phyloP scores from a whole-genome alignment of 2,113 vertebrate genomes.

The Bungarus multicinctus region DNA sequence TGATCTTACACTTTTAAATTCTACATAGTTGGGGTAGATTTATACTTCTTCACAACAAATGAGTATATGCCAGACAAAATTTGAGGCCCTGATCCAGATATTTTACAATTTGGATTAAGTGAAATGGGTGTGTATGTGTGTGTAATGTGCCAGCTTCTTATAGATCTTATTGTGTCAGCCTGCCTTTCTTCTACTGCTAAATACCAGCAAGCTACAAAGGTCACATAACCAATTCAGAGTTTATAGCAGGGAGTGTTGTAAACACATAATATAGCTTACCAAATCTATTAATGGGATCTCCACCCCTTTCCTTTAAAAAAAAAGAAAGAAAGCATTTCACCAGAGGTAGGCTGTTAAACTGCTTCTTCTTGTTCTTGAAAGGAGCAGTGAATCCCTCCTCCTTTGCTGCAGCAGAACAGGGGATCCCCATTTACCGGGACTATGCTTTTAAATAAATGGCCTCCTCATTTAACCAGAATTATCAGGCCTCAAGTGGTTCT shows the following conservation, averaged over 20 bases:
- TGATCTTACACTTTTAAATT: neutral
- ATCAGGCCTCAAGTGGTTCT: neutral
- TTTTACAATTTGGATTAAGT: neutral
- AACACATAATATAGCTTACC: neutral
- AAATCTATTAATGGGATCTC: neutral
- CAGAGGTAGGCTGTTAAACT: neutral
- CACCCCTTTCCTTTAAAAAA: neutral
- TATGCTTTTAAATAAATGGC: neutral
- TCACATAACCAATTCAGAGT: neutral
- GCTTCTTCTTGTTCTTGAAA: neutral
- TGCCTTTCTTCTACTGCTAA: neutral
- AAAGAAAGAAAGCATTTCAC: neutral
- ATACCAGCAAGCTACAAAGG: neutral
- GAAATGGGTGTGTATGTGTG: neutral
- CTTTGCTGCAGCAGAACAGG: neutral
- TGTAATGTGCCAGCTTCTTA: neutral
- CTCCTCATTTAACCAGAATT: neutral
- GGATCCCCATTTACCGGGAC: neutral
- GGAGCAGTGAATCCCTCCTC: neutral
- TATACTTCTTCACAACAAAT: neutral
- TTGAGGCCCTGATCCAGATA: neutral
- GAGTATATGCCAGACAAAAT: neutral
- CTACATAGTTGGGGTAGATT: neutral
- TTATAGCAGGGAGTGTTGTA: neutral
- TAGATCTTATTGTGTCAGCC: neutral